Base-by-base conservation (phyloP, 2,888 invertebrate genomes). In the Pterostichus niger region DNA sequence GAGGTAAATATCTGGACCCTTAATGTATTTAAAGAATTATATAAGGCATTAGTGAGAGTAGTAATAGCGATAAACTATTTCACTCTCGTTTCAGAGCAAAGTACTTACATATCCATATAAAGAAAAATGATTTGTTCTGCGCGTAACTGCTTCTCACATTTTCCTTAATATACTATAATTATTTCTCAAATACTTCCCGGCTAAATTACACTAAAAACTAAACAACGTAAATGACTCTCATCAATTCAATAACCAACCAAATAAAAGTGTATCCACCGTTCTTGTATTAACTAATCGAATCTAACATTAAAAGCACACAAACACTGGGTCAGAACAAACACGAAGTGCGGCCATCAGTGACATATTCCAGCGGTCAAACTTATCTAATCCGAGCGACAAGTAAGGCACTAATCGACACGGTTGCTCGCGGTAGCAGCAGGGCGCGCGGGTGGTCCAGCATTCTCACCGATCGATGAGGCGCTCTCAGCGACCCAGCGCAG, bases 381-480 rank as follows among this genome's bases (percentile, higher is more conserved):
- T 82, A 82, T 82, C 82, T 82, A 82, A 82, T 82, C 82, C 82
- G 82, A 40, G 61, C 75, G 73, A 82, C 82, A 82, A 75, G 82
- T 82, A 82, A 82, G 59, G 73, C 82, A 82, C 82, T 82, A 82
- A 82, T 75, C 82, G 75, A 75, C 82, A 82, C 82, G 59, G 33
- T 13, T 44, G 40, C 73, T 24, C 24, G 71, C 61, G 61, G 59
- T 75, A 68, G 68, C 68, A n/a, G n/a, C 7, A 15, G 80, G 46
- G 68, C 54, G 75, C 75, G 49, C 59, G 75, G 82, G 82, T 82
- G 82, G 82, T 82, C 82, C 31, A 4, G 52, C 68, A 24, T 64
- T 64, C 64, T 56, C 56, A 56, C 17, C 6, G 52, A 13, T 15
- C 56, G 9, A 17, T 6, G 24, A n/a, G 13, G 5, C 44, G 17